These are phyloP conservation scores for Psylliodes chrysocephalus DNA, from an alignment of 2,888 invertebrate genomes.

Conservation along the genomic window DNA sequence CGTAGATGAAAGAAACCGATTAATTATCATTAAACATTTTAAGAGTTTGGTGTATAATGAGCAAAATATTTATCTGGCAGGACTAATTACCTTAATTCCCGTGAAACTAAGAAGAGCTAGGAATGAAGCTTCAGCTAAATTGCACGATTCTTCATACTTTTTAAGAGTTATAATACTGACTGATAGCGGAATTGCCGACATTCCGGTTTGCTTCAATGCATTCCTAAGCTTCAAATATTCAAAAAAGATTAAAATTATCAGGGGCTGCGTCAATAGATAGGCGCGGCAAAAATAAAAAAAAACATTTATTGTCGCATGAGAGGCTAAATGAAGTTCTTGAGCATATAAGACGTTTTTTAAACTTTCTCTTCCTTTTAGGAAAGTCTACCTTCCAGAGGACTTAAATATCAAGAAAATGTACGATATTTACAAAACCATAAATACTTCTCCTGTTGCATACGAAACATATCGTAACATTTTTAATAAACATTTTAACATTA, in stretches of 20 bases:
- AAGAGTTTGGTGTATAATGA: too few relatives aligned
- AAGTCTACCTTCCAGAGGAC: too few relatives aligned
- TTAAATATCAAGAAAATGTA: constrained; percentile 15
- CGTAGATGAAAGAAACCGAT: too few relatives aligned
- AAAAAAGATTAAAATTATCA: too few relatives aligned
- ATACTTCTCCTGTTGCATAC: neutral
- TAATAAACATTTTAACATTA: too few relatives aligned
- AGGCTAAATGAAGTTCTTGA: constrained; percentile 1
- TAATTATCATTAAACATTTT: too few relatives aligned
- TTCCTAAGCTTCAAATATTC: constrained; percentile 12
- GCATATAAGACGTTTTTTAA: too few relatives aligned
- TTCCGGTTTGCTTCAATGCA: constrained; percentile 14
- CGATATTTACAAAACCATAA: neutral
- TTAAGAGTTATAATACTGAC: constrained; percentile 2
- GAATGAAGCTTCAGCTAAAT: constrained; percentile 27
- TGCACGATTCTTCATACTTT: constrained; percentile 26
- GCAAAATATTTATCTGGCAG: too few relatives aligned
- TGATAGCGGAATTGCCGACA: neutral
- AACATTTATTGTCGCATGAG: neutral
- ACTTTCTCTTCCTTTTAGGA: too few relatives aligned
- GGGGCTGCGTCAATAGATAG: too few relatives aligned
- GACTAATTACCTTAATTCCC: too few relatives aligned
- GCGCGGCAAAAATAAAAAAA: neutral
- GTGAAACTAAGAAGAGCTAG: too few relatives aligned
- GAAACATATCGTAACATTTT: constrained; percentile 30